Evolutionary conservation across 2,113 vertebrate species (phyloP).

Genomic region (Oenanthe melanoleuca): DNA sequence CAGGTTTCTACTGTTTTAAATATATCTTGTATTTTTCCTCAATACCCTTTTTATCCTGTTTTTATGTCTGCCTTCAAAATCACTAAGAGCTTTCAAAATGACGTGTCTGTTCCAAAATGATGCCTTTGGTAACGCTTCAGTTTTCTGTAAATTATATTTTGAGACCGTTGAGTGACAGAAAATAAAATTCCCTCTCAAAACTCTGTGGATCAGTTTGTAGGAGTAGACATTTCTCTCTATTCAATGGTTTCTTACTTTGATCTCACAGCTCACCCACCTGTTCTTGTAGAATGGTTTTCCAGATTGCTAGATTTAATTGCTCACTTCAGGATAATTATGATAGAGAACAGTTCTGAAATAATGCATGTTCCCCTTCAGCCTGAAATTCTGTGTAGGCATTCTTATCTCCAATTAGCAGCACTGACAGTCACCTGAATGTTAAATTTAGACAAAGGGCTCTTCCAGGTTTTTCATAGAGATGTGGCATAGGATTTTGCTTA

Average conservation of each 20-base stretch:
- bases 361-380: neutral
- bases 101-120: neutral
- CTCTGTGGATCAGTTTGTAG: neutral
- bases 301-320: conserved; percentile 20
- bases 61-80: neutral
- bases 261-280: neutral
- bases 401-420: neutral
- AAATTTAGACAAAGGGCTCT: neutral
- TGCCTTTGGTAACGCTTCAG: neutral
- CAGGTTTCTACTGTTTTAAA: neutral
- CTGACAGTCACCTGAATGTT: neutral
- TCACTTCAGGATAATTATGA: conserved; percentile 4
- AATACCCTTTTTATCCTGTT: neutral
- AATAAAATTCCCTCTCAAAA: neutral
- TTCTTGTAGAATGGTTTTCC: neutral
- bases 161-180: neutral
- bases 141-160: neutral
- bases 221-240: neutral
- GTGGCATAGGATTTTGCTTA: neutral
- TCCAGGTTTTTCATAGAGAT: neutral
- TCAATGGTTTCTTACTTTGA: neutral
- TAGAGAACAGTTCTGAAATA: neutral
- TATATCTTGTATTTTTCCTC: neutral
- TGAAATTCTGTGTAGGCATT: neutral
- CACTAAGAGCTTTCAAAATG: neutral